Percentiles rank a stretch among this genome's conserved stretches.
Conservation (phyloP, 2,888 invertebrate genomes). For the Drosophila quinaria region DNA sequence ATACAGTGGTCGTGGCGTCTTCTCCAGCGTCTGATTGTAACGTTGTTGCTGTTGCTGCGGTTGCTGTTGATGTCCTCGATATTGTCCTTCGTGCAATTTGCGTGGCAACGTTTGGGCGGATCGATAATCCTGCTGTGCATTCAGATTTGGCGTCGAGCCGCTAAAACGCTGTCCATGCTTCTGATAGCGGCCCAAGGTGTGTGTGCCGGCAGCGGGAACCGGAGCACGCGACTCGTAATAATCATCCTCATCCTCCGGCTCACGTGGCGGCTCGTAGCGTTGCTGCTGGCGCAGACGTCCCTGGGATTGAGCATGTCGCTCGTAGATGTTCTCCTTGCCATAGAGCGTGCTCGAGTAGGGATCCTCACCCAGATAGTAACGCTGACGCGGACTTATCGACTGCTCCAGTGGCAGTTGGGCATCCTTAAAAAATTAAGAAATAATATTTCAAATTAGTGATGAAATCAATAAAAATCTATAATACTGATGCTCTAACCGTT, state of each 20-base stretch:
- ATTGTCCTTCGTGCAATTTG: slow-evolving; percentile 85
- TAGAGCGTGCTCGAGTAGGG: slow-evolving; percentile 94
- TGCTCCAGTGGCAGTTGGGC: slow-evolving; percentile 55
- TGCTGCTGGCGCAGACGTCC: slow-evolving; percentile 71
- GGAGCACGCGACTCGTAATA: slow-evolving; percentile 57
- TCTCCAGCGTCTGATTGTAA: slow-evolving; percentile 36
- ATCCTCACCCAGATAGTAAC: slow-evolving; percentile 95
- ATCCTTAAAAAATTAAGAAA: slow-evolving; percentile 35
- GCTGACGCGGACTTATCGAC: slow-evolving; percentile 88
- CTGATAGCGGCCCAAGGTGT: slow-evolving; percentile 93
- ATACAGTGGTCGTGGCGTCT: slow-evolving; percentile 16
- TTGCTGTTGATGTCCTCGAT: slow-evolving; percentile 20
- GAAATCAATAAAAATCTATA: too few species aligned
- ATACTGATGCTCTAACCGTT: too few species aligned
- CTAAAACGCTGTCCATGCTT: slow-evolving; percentile 92
- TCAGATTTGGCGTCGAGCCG: slow-evolving; percentile 86
- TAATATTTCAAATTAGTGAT: background rate
- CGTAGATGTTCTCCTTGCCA: slow-evolving; percentile 94
- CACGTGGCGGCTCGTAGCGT: slow-evolving; percentile 49
- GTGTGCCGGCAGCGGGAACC: slow-evolving; percentile 82
- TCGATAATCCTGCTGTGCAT: slow-evolving; percentile 86
- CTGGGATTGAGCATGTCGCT: slow-evolving; percentile 71
- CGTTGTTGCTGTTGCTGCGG: slow-evolving; percentile 14
- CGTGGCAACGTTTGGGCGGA: slow-evolving; percentile 92
- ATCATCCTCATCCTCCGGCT: slow-evolving; percentile 61